These are phyloP conservation scores for Luscinia luscinia DNA, from an alignment of 2,797 vertebrate species.

Conservation along the genomic window DNA sequence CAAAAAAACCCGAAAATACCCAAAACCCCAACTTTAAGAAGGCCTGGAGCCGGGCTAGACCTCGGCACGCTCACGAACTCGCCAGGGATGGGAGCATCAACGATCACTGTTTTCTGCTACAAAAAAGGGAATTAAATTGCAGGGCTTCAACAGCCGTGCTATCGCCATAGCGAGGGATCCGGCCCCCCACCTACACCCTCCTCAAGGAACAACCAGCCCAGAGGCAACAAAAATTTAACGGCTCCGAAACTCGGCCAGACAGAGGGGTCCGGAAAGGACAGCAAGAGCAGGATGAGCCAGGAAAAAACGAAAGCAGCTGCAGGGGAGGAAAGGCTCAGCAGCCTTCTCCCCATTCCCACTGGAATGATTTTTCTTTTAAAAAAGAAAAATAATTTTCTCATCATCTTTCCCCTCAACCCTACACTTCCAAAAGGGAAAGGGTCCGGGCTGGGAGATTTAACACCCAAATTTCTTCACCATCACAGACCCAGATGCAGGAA, in stretches of 20 bases:
- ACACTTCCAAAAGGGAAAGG: neutral
- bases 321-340: neutral
- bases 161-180: accelerated
- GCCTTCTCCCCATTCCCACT: neutral
- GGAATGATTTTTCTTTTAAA: neutral
- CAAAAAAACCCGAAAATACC: neutral
- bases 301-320: conserved; percentile 4
- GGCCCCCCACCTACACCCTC: neutral
- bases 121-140: neutral
- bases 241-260: neutral
- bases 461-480: neutral
- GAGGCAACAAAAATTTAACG: neutral
- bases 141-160: neutral
- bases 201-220: neutral
- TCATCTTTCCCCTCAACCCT: neutral
- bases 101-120: accelerated
- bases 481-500: neutral
- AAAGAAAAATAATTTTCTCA: neutral
- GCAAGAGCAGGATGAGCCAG: neutral
- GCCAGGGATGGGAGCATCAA: neutral
- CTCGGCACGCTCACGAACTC: accelerated
- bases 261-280: neutral
- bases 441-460: neutral
- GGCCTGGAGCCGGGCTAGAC: neutral
- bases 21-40: neutral